Percentiles rank a stretch among this genome's conserved stretches.
phyloP scores from a whole-genome alignment of 2,797 vertebrate species.

The Uromys caudimaculatus region DNA sequence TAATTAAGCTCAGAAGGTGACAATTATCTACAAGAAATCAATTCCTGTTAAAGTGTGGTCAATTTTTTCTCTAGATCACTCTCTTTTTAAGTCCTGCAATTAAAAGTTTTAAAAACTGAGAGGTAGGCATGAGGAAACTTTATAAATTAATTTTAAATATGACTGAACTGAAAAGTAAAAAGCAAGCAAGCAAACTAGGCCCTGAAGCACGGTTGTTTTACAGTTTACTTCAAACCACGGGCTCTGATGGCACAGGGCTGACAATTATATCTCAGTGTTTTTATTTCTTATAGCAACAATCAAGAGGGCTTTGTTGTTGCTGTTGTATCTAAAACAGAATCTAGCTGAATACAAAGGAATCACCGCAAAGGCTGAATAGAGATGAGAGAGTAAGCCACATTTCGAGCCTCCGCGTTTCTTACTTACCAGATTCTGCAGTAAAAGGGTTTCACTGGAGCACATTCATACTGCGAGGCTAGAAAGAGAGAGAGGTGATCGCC shows the following conservation, averaged over 20 bases:
- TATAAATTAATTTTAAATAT: conserved; percentile 44
- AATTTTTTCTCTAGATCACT: not conserved
- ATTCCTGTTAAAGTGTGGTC: not conserved
- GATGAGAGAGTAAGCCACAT: rapidly evolving
- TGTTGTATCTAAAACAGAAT: not conserved
- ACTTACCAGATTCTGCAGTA: conserved; percentile 96
- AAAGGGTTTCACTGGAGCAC: conserved; percentile 94
- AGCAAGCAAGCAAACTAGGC: not conserved
- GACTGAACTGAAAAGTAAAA: not conserved
- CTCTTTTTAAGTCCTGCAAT: conserved; percentile 18
- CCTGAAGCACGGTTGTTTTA: not conserved
- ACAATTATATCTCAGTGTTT: not conserved
- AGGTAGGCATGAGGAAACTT: not conserved
- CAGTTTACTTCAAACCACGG: not conserved
- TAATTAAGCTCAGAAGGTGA: not conserved
- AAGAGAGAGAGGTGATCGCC: conserved; percentile 40
- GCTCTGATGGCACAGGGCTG: not conserved
- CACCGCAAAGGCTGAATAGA: not conserved
- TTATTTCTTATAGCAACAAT: not conserved
- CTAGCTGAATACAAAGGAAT: not conserved
- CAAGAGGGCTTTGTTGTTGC: not conserved
- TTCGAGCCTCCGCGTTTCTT: not conserved
- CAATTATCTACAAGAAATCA: not conserved
- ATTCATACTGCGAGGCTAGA: conserved; percentile 87
- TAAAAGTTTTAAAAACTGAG: not conserved